A percentile compares a stretch with the other conserved stretches of the same genome.
phyloP scores from a whole-genome alignment of 2,113 vertebrate species.

The Callaeas wilsoni region DNA sequence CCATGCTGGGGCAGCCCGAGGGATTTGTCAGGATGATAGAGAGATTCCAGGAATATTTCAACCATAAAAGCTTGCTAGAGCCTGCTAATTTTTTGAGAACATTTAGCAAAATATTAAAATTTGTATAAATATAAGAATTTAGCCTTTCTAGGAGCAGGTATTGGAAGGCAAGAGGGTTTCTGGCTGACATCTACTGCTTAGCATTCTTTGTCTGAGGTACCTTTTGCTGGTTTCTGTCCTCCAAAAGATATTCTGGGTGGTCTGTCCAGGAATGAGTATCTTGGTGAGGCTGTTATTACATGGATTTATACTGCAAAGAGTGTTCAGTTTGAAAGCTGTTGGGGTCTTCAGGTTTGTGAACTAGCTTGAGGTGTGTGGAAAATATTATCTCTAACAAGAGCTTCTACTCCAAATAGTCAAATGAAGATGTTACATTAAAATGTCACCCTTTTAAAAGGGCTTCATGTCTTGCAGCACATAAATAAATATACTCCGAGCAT shows the following conservation, averaged over 20 bases:
- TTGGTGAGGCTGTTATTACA: background rate
- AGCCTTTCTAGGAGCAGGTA: background rate
- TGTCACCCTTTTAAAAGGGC: background rate
- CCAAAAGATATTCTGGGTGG: background rate
- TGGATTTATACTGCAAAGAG: background rate
- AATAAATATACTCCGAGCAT: background rate
- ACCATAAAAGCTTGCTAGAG: background rate
- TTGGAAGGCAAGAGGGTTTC: background rate
- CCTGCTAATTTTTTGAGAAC: background rate
- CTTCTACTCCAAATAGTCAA: background rate
- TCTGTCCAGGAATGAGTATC: background rate
- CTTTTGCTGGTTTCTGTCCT: background rate
- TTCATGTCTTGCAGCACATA: background rate
- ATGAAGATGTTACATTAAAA: background rate
- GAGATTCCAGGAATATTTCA: background rate
- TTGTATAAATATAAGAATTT: background rate
- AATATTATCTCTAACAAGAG: background rate
- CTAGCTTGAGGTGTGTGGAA: background rate
- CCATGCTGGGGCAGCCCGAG: background rate
- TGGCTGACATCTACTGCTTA: background rate
- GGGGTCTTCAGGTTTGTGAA: background rate
- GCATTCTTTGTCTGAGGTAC: background rate
- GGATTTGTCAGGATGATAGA: too few species aligned
- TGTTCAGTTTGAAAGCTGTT: background rate
- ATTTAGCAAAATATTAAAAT: background rate